Conservation (phyloP, 53 echinoderm and acorn worm species). For the Echinarachnius parma region DNA sequence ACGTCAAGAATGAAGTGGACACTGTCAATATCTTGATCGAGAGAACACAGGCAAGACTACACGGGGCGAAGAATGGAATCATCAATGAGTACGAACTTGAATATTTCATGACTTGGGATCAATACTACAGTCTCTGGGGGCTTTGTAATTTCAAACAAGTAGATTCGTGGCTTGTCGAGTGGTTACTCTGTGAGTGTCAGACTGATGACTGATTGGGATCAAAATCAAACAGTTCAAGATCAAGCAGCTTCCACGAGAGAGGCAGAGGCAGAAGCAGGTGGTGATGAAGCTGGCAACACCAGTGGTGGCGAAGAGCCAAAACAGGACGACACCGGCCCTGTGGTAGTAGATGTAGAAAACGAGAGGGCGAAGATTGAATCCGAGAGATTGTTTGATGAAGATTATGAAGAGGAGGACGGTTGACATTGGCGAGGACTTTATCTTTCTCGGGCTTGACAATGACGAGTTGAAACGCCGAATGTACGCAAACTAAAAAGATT, state of each 20-base stretch:
- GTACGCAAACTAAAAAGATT: slow-evolving; percentile 9
- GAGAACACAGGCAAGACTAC: slow-evolving; percentile 12
- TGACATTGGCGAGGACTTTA: slow-evolving; percentile 15
- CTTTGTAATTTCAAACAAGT: neutral
- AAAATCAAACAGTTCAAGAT: neutral
- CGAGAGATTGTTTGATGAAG: slow-evolving; percentile 54
- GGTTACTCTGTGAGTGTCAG: slow-evolving; percentile 11
- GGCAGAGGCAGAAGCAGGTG: slow-evolving; percentile 1
- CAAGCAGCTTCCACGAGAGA: neutral
- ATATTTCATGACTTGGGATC: slow-evolving; percentile 20
- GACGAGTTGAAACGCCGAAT: neutral
- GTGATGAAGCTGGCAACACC: neutral
- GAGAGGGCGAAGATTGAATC: neutral
- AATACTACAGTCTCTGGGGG: slow-evolving; percentile 4
- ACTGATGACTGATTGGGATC: slow-evolving; percentile 1
- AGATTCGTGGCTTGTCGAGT: slow-evolving; percentile 19
- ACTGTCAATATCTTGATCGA: slow-evolving; percentile 3
- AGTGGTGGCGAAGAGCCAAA: neutral
- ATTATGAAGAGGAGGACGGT: slow-evolving; percentile 3
- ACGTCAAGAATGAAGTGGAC: slow-evolving; percentile 31
- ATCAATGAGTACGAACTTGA: slow-evolving; percentile 31
- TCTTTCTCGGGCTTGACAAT: slow-evolving; percentile 24
- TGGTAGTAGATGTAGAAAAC: slow-evolving; percentile 5
- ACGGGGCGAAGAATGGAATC: slow-evolving; percentile 25
- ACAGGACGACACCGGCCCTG: neutral